Percentiles rank a stretch among this genome's conserved stretches.
These are phyloP conservation scores for Poeciliopsis turrubarensis DNA, from an alignment of 2,113 vertebrate species.

Conservation along the genomic window DNA sequence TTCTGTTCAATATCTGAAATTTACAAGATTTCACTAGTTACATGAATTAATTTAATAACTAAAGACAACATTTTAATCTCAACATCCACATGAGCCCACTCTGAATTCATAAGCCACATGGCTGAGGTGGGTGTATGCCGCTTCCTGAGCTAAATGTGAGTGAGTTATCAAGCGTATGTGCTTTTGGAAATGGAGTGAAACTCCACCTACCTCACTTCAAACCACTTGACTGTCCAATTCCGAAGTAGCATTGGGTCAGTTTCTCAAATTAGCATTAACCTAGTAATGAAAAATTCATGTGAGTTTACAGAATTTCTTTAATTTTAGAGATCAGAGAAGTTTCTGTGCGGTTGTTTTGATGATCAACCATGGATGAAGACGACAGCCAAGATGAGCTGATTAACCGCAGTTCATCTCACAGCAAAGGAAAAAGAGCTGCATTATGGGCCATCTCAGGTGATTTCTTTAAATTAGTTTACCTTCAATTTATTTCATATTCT, in stretches of 20 bases:
- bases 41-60: background rate
- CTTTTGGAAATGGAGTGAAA: background rate
- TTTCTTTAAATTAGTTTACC: background rate
- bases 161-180: background rate
- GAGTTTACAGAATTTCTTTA: background rate
- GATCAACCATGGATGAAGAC: conserved; percentile 89
- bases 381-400: conserved; percentile 91
- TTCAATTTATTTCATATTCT: background rate
- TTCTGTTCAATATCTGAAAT: background rate
- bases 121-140: too few relatives aligned
- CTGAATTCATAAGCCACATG: background rate
- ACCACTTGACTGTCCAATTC: background rate
- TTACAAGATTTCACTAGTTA: background rate
- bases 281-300: background rate
- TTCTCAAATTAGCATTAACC: background rate
- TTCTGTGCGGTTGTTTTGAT: conserved; percentile 70
- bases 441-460: conserved; percentile 81
- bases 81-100: background rate
- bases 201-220: background rate
- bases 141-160: background rate
- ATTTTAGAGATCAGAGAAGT: background rate
- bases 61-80: background rate
- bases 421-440: conserved; percentile 76
- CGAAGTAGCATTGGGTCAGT: background rate
- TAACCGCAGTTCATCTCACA: conserved; percentile 76